phyloP scores from a whole-genome alignment of 2,113 vertebrate species.

The Clinocottus analis region DNA sequence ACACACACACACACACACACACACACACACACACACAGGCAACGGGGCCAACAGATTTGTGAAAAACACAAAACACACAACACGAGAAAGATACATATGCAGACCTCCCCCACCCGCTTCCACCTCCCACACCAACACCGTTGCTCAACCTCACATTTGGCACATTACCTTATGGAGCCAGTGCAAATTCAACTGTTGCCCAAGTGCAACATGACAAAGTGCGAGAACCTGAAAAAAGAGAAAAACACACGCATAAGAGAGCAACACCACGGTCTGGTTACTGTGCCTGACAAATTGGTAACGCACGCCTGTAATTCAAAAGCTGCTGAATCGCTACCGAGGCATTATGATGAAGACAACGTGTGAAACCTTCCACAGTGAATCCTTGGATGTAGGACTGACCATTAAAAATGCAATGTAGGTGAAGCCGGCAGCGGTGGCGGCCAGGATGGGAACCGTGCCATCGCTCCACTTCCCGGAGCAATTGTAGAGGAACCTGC shows the following conservation, averaged over 20 bases:
- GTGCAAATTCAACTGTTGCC: constrained; percentile 97
- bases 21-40: background rate
- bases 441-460: constrained; percentile 92
- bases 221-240: constrained; percentile 88
- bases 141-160: background rate
- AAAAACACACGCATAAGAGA: background rate
- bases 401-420: constrained; percentile 94
- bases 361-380: background rate
- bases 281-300: background rate
- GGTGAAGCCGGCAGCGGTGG: constrained; percentile 91
- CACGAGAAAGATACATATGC: constrained; percentile 9
- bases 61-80: background rate
- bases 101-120: background rate
- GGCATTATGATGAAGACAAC: background rate
- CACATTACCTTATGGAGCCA: constrained; percentile 97
- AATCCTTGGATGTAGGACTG: constrained; percentile 46
- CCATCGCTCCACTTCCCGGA: constrained; percentile 96
- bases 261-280: background rate
- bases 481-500: constrained; percentile 95
- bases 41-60: background rate
- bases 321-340: background rate
- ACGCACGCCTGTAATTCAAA: background rate
- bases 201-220: constrained; percentile 93
- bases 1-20: background rate
- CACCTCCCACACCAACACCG: constrained; percentile 15